Base-by-base conservation (phyloP, 2,797 vertebrate species). In the Mus caroli region DNA sequence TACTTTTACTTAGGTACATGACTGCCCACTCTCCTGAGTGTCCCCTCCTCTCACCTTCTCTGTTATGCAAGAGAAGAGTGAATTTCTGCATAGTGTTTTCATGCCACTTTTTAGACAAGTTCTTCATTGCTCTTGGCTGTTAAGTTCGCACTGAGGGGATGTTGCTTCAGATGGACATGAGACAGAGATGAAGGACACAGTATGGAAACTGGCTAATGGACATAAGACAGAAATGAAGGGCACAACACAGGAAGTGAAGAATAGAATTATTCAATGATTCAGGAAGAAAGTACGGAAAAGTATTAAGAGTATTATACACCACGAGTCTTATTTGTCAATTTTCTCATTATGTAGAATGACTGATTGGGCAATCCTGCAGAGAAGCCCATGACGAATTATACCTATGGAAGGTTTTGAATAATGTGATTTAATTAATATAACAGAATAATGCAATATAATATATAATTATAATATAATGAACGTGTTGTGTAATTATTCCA, bases 1-100 rank as follows among this genome's bases (percentile, higher is more conserved):
- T 67, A 62, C 54, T 92, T 95, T 88, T 50, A 94, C 82, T 34
- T 78, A 90, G 7, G 24, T 56, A 20, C 50, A 19, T 83, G 71
- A 31, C 90, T 54, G 8, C 10, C 31, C 6, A 43, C 24, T 43
- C 0, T 1, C 17, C n/a, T 75, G 37, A 31, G 6, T 3, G 22
- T 73, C 12, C 28, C 19, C 40, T 73, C 50, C n/a, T 73, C 19
- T 58, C 40, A 8, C 6, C 15, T 75, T 40, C 52, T 12, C 10
- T 60, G 9, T 5, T 6, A 60, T 75, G 1, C 3, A 67, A 22
- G 52, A n/a, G 76, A 37, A 60, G n/a, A 90, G 60, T 95, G 40
- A 92, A 76, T 85, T 86, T 71, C 22, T 56, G 15, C n/a, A 6
- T 17, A 79, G 3, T 79, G 19, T 94, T 78, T 64, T 46, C 92